Conservation (phyloP, 2,113 vertebrate species). For the Parus major region DNA sequence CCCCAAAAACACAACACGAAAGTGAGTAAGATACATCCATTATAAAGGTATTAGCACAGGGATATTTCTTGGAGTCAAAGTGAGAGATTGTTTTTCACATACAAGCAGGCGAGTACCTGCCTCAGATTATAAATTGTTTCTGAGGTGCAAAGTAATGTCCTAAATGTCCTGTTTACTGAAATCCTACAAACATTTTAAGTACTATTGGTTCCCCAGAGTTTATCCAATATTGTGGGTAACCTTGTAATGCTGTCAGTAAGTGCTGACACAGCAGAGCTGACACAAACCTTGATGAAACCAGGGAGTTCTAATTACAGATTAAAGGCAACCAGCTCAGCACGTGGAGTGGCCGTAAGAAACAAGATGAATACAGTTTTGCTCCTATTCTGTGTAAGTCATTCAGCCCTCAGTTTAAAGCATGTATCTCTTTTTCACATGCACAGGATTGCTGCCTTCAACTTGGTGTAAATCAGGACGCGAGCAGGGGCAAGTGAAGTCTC, state of each 20-base stretch:
- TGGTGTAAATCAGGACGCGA: background rate
- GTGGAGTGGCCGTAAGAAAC: rapidly evolving
- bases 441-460: background rate
- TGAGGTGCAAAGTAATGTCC: background rate
- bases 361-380: background rate
- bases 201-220: background rate
- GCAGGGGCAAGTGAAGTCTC: background rate
- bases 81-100: background rate
- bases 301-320: background rate
- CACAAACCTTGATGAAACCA: rapidly evolving
- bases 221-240: background rate
- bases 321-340: background rate
- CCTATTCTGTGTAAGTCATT: rapidly evolving
- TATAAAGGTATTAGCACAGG: background rate
- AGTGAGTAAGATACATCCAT: background rate
- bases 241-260: background rate
- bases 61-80: background rate
- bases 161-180: background rate
- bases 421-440: background rate
- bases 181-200: background rate
- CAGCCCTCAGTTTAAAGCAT: background rate
- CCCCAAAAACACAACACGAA: background rate
- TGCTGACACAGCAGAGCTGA: background rate
- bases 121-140: background rate
- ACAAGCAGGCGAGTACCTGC: background rate